Base-by-base conservation (phyloP, 1,140 invertebrate genomes). In the Holotrichia oblita region DNA sequence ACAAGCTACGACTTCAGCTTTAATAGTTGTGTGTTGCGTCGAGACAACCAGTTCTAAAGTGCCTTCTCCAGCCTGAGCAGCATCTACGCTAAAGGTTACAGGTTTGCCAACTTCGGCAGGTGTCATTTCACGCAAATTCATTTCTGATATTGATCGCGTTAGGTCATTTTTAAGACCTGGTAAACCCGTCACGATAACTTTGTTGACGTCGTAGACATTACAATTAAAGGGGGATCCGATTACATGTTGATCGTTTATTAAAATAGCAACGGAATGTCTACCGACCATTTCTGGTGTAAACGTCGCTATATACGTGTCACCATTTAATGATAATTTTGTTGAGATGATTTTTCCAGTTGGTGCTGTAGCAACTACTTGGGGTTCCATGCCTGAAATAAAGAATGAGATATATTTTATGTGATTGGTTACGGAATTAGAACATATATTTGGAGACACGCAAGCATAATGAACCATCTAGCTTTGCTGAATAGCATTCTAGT, bases 31-130 rank as follows among this genome's bases (percentile, higher is more conserved):
- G 69, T 95, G 94, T 48, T 94, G 93, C 0, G 96, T 97, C 42
- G 95, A 98, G 0, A 99, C 96, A 0, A 98, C 96, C 2, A 99
- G 89, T 85, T 99, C 97, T 0, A 99, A 89, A 0, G 97, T 98
- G 10, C 98, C 98, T 87, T 98, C 97, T 0, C 98, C 98, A 27
- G 97, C 97, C 83, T 97, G 94, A 0, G 96, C 96, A 0, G 97
- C 97, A 89, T 99, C 97, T 44, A 99, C 97, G 82, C 93, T 95
- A 85, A 97, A 97, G 0, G 95, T 97, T 0, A 95, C 93, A 3
- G 95, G 94, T 83, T 95, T 94, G 0, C 95, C 94, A 2, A 97
- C 89, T 83, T 91, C 91, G n/a, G 91, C 90, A 0, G 91, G 90
- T 0, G 85, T 88, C 2, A 89, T 87, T 55, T 91, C 90, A 41